Evolutionary conservation across 2,797 vertebrate genomes (phyloP).

Genomic region (Sebastiscus tertius): DNA sequence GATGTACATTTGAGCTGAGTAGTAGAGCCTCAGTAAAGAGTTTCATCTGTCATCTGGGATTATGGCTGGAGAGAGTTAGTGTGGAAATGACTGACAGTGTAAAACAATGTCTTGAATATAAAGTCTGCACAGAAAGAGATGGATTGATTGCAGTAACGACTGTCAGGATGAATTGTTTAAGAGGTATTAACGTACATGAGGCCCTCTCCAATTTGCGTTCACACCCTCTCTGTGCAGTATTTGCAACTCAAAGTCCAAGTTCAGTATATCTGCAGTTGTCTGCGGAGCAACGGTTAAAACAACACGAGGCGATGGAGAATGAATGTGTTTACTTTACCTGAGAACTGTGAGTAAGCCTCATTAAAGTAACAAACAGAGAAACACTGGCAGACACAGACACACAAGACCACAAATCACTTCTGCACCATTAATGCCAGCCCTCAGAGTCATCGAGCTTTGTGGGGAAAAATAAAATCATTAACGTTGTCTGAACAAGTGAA

Average conservation of each 20-base stretch:
- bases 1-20: conserved; percentile 10
- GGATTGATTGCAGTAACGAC: not conserved
- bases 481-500: conserved; percentile 50
- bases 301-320: not conserved
- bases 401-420: conserved; percentile 58
- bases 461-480: conserved; percentile 58
- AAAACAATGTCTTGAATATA: conserved; percentile 1
- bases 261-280: conserved; percentile 12
- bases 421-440: conserved; percentile 50
- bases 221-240: conserved; percentile 8
- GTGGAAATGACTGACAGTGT: not conserved
- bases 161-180: not conserved
- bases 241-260: conserved; percentile 60
- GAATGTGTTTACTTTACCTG: conserved; percentile 57
- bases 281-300: conserved; percentile 28
- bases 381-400: conserved; percentile 37
- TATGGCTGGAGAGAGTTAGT: not conserved
- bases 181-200: not conserved
- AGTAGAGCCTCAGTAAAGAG: conserved; percentile 7
- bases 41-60: conserved; percentile 6
- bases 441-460: conserved; percentile 45
- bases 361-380: conserved; percentile 46
- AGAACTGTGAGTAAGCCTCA: conserved; percentile 51
- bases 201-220: conserved; percentile 1
- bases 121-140: not conserved